Percentiles rank a stretch among this genome's conserved stretches.
These are phyloP conservation scores for Seira musarum DNA, from an alignment of 2,888 invertebrate genomes.

Conservation along the genomic window DNA sequence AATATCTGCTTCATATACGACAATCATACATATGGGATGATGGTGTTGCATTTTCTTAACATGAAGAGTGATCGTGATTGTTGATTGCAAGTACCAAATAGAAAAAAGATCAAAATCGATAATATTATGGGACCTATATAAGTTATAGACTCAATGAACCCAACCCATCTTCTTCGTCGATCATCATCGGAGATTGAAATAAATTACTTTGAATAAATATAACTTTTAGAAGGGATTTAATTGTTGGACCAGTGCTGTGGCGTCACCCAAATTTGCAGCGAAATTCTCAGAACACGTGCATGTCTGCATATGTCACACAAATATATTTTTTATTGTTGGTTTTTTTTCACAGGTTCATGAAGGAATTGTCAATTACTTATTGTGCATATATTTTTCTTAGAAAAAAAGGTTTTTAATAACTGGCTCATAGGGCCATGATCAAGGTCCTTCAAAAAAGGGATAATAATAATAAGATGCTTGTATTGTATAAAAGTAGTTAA, in stretches of 20 bases:
- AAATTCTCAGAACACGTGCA: neutral
- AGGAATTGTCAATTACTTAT: neutral
- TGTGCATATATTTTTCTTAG: neutral
- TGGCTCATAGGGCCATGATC: neutral
- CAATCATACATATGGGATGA: too few relatives aligned
- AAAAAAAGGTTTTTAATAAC: neutral
- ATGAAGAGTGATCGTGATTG: neutral
- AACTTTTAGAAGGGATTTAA: neutral
- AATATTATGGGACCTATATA: neutral
- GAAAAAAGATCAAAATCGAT: too few relatives aligned
- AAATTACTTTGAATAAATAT: neutral
- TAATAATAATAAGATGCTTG: neutral
- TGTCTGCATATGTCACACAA: too few relatives aligned
- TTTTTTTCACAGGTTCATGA: neutral
- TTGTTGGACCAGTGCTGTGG: neutral
- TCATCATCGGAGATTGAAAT: neutral
- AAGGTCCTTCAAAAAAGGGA: neutral
- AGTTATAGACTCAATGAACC: neutral
- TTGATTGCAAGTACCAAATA: neutral
- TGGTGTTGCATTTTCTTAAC: neutral
- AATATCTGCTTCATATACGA: too few relatives aligned
- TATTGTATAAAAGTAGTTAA: neutral
- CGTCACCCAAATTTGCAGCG: neutral
- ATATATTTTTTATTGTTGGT: too few relatives aligned
- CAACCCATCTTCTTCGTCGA: neutral